These are phyloP conservation scores for Ascidia mentula DNA, from an alignment of 23 tunicate species.

Conservation along the genomic window DNA sequence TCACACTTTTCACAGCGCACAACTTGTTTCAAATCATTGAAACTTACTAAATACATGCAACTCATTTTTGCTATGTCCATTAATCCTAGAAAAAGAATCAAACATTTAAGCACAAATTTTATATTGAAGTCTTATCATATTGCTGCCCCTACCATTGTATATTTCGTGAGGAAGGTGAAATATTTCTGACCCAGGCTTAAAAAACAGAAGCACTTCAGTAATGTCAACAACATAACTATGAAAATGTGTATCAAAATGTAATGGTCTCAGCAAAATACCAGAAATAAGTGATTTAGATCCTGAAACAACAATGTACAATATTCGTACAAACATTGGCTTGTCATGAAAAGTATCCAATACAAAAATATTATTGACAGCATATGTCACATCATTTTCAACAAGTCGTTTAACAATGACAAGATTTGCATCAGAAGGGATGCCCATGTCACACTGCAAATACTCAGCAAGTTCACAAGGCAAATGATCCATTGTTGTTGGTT, in stretches of 20 bases:
- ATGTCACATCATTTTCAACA: constrained; percentile 23
- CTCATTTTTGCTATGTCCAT: constrained; percentile 1
- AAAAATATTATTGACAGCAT: constrained; percentile 11
- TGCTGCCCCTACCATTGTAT: neutral
- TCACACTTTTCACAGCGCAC: constrained; percentile 12
- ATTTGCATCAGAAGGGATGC: neutral
- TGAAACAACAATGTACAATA: neutral
- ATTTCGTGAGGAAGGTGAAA: constrained; percentile 3
- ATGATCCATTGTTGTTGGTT: constrained; percentile 11
- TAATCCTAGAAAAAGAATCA: neutral
- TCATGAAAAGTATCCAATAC: neutral
- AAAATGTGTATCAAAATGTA: constrained; percentile 13
- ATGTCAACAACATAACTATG: constrained; percentile 11
- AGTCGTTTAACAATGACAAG: neutral
- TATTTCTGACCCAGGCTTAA: constrained; percentile 17
- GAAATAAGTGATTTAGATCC: neutral
- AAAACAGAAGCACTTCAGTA: neutral
- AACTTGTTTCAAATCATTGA: neutral
- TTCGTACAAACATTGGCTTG: constrained; percentile 13
- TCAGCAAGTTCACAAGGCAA: constrained; percentile 11
- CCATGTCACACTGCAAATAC: constrained; percentile 23
- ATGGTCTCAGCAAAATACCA: constrained; percentile 1
- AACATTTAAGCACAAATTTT: neutral
- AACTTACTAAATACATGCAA: constrained; percentile 1
- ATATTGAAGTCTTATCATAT: constrained; percentile 9